Base-by-base conservation (phyloP, 2,113 vertebrate species). In the Platysternon megacephalum region DNA sequence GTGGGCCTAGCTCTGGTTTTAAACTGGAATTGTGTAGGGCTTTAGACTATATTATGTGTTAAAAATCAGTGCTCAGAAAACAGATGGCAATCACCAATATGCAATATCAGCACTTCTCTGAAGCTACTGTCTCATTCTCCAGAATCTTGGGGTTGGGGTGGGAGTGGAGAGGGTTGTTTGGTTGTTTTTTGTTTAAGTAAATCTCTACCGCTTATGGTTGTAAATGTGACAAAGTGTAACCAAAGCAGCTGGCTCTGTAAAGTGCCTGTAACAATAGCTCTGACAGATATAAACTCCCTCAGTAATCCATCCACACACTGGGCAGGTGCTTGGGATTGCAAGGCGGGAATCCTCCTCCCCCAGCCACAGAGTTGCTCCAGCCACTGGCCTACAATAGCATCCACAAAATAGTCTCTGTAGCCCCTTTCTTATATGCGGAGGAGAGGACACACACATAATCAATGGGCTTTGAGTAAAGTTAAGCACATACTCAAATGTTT, bases 361-460 rank as follows among this genome's bases (percentile, higher is more conserved):
- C 24, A 56, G 55, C 24, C 22, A 56, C 9, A 56, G 55, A 56
- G 24, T 24, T 56, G 55, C 24, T 56, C 22, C 22, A 28, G 8
- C 8, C 24, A 28, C 55, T 56, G 55, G 1, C 55, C 55, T 28
- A 56, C 22, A 56, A 10, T 56, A 48, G 8, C 28, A 17, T 5
- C 55, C 26, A 61, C 29, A 74, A 2, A n/a, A 68, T 2, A 68
- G 17, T 4, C 46, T 29, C 16, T 10, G 11, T 0, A 6, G 21
- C 4, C 82, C 91, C 86, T 3, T 7, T 82, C 0, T 0, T 5
- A 11, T 11, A 1, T 2, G 1, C 3, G 24, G 4, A 58, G 17
- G 21, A 39, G 11, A 80, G 9, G 55, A 32, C 6, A 79, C 49
- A 79, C 58, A 1, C 3, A 46, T 39, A 84, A 0, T 10, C n/a